phyloP scores from a whole-genome alignment of 2,797 vertebrate genomes.

The Helicolenus hilgendorfi region DNA sequence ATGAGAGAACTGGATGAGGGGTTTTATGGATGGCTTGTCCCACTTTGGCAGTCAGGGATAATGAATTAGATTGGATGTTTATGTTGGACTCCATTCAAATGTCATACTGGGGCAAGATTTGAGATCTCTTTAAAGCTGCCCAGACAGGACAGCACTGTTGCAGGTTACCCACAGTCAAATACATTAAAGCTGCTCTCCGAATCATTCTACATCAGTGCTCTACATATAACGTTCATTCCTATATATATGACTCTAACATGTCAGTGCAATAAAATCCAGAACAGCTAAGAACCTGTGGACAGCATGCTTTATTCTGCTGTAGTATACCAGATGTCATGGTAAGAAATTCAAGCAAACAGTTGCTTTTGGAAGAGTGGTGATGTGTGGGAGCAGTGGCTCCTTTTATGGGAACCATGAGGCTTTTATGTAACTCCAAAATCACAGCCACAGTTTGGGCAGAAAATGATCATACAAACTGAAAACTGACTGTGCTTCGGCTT shows the following conservation, averaged over 20 bases:
- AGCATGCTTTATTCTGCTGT: not conserved
- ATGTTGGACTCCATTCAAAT: not conserved
- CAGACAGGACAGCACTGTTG: not conserved
- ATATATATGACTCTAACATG: not conserved
- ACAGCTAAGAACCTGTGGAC: not conserved
- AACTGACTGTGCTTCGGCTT: not conserved
- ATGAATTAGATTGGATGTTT: slow-evolving; percentile 50
- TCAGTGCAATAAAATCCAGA: not conserved
- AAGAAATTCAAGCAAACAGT: not conserved
- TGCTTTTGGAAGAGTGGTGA: not conserved
- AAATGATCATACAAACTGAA: not conserved
- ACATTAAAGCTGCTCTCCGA: not conserved
- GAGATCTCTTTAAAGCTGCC: slow-evolving; percentile 67
- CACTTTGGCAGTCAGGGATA: slow-evolving; percentile 38
- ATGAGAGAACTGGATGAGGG: slow-evolving; percentile 37
- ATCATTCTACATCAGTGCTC: not conserved
- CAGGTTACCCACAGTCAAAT: not conserved
- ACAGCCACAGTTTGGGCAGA: not conserved
- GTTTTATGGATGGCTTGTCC: slow-evolving; percentile 48
- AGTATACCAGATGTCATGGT: not conserved
- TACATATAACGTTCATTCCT: not conserved
- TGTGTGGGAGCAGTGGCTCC: not conserved
- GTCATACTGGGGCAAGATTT: not conserved
- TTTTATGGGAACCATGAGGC: not conserved
- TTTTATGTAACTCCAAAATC: slow-evolving; percentile 18